Percentiles rank a stretch among this genome's conserved stretches.
Conservation (phyloP, 2,888 invertebrate species). For the Hyalella azteca region DNA sequence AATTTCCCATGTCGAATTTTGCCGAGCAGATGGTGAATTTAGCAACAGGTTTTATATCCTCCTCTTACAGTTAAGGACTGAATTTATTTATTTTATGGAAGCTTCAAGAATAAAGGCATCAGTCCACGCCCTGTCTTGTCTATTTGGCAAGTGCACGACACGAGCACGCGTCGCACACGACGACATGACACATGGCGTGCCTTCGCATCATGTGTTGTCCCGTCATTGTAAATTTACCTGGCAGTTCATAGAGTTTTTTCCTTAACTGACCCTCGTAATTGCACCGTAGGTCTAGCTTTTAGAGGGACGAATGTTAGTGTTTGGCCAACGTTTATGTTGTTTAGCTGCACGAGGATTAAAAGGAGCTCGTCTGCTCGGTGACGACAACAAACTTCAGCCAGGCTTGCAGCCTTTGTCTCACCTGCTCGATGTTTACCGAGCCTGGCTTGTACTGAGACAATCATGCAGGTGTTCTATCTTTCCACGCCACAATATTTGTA, state of each 20-base stretch:
- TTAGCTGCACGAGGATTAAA: conserved; percentile 20
- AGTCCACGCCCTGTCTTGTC: too few species aligned
- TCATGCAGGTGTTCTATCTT: too few species aligned
- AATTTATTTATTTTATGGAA: too few species aligned
- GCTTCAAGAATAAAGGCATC: too few species aligned
- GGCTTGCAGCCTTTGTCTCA: too few species aligned
- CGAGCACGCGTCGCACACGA: not conserved
- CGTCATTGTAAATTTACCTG: conserved; percentile 22
- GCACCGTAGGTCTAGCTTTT: conserved; percentile 14
- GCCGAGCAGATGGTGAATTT: too few species aligned
- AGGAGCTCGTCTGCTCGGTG: not conserved
- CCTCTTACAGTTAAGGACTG: too few species aligned
- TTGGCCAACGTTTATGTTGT: conserved; percentile 24
- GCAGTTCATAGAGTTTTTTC: conserved; percentile 13
- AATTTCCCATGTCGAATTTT: too few species aligned
- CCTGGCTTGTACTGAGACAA: too few species aligned
- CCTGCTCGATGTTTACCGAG: too few species aligned
- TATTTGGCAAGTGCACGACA: not conserved
- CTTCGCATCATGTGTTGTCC: not conserved
- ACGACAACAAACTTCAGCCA: conserved; percentile 13
- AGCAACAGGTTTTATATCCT: too few species aligned
- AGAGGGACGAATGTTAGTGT: conserved; percentile 29
- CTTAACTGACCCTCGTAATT: conserved; percentile 25
- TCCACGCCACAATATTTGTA: too few species aligned
- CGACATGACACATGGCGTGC: not conserved